phyloP scores from a whole-genome alignment of 2,113 vertebrate genomes.

The Spilogale gracilis region DNA sequence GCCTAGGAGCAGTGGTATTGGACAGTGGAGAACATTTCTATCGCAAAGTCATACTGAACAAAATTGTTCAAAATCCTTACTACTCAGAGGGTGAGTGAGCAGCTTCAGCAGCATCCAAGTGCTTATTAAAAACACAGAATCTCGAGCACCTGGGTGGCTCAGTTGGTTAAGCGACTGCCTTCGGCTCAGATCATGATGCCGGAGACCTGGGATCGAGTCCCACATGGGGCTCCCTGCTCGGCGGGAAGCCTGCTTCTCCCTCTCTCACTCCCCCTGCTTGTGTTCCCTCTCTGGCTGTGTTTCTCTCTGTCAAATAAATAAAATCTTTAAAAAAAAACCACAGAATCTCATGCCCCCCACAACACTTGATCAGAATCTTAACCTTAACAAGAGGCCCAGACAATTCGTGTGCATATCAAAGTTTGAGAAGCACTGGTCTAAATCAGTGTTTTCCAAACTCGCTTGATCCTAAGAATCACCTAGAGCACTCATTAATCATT shows the following conservation, averaged over 20 bases:
- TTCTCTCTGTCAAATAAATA: no score
- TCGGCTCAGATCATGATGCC: no score
- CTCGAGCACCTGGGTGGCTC: not conserved
- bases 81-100: not conserved
- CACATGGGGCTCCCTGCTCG: no score
- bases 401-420: not conserved
- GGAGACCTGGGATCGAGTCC: no score
- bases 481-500: not conserved
- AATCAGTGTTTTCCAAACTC: constrained; percentile 21
- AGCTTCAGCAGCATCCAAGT: constrained; percentile 24
- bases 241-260: no score
- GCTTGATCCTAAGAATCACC: constrained; percentile 23
- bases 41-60: not conserved
- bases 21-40: constrained; percentile 41
- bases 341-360: not conserved
- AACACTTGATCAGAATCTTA: constrained; percentile 41
- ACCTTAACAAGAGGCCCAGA: constrained; percentile 41
- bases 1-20: not conserved
- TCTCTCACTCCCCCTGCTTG: no score
- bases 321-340: not conserved
- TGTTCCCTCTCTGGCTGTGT: no score
- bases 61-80: constrained; percentile 22
- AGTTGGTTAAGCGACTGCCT: no score
- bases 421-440: constrained; percentile 6
- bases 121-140: constrained; percentile 20